These are phyloP conservation scores for Syritta pipiens DNA, from an alignment of 2,888 invertebrate species.

Conservation along the genomic window DNA sequence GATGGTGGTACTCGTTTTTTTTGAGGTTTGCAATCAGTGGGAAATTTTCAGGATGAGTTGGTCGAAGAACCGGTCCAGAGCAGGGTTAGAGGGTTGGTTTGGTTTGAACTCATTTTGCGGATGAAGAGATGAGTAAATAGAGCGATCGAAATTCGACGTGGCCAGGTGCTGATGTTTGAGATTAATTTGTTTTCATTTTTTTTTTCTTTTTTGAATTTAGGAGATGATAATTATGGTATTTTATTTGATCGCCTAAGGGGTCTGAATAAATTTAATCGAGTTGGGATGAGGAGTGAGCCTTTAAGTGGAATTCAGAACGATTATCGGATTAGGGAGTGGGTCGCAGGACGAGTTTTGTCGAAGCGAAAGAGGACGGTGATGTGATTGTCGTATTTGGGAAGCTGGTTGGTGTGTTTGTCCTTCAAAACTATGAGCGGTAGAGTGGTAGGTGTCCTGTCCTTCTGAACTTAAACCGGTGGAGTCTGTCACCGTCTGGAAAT, in stretches of 20 bases:
- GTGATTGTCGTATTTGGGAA: no score
- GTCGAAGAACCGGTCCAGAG: constrained; percentile 23
- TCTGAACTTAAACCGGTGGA: no score
- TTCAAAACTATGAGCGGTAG: no score
- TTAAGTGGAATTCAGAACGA: background rate
- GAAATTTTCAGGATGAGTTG: constrained; percentile 40
- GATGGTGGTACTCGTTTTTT: no score
- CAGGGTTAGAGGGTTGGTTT: background rate
- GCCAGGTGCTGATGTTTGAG: constrained; percentile 52
- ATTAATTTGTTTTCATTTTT: constrained; percentile 30
- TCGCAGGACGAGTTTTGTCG: no score
- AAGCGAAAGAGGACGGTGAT: no score
- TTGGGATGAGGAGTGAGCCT: background rate
- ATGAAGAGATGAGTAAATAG: constrained; percentile 57
- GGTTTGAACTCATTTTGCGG: constrained; percentile 35
- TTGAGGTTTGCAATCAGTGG: constrained; percentile 53
- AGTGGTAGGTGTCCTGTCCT: no score
- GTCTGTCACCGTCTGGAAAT: no score
- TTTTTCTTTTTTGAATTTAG: constrained; percentile 13
- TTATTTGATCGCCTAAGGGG: constrained; percentile 11
- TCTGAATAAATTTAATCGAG: background rate
- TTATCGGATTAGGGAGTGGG: constrained; percentile 5
- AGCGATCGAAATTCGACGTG: constrained; percentile 25
- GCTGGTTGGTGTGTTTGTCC: no score
- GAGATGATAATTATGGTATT: constrained; percentile 48